These are phyloP conservation scores for Solenopsis invicta DNA, from an alignment of 1,140 invertebrate species.

Conservation along the genomic window DNA sequence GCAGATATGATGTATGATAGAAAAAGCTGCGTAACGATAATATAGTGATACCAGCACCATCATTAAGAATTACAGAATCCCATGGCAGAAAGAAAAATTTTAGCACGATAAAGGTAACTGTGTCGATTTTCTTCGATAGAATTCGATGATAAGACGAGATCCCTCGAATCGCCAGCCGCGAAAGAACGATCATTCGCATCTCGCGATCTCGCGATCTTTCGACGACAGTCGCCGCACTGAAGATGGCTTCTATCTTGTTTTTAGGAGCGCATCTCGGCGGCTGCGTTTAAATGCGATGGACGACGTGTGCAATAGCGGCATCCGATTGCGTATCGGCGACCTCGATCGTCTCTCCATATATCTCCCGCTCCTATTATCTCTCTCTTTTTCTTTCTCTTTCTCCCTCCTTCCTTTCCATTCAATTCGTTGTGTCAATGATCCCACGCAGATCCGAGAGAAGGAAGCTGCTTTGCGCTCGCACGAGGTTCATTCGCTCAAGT, in stretches of 20 bases:
- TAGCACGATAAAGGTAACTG: conserved; percentile 3
- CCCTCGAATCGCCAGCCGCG: background rate
- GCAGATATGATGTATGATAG: too few relatives aligned
- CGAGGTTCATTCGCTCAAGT: conserved; percentile 50
- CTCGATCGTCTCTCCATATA: conserved; percentile 68
- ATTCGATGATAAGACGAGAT: background rate
- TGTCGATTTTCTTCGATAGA: conserved; percentile 10
- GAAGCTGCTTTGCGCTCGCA: conserved; percentile 50
- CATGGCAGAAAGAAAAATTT: background rate
- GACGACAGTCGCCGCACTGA: conserved; percentile 13
- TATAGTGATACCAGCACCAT: too few relatives aligned
- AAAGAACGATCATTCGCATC: conserved; percentile 15
- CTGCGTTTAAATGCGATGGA: conserved; percentile 38
- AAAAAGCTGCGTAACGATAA: too few relatives aligned
- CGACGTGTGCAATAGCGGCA: conserved; percentile 49
- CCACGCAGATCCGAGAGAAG: conserved; percentile 63
- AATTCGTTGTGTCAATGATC: conserved; percentile 77
- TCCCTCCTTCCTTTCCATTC: conserved; percentile 50
- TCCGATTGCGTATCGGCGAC: conserved; percentile 74
- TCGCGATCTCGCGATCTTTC: background rate
- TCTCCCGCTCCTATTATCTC: conserved; percentile 20
- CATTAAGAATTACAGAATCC: too few relatives aligned
- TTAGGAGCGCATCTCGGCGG: conserved; percentile 39
- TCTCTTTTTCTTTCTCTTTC: conserved; percentile 46
- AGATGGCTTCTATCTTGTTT: conserved; percentile 56